Conservation (phyloP, 1,140 invertebrate genomes). For the Psix sp. region DNA sequence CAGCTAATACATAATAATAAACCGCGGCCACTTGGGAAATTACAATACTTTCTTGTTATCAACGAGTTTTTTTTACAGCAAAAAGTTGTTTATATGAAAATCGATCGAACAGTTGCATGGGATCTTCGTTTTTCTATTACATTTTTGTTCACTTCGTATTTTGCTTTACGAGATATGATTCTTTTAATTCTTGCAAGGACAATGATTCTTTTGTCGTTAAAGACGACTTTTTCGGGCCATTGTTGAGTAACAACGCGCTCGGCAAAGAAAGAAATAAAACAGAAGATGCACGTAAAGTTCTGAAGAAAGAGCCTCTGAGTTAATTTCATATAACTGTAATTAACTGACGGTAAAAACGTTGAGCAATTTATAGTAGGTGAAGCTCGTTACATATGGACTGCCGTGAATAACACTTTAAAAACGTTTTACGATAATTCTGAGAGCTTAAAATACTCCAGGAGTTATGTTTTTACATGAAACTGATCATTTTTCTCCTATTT, state of each 20-base stretch:
- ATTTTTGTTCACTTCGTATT: constrained; percentile 33
- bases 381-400: constrained; percentile 8
- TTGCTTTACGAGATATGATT: constrained; percentile 46
- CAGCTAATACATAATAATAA: too few species aligned
- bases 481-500: constrained; percentile 1
- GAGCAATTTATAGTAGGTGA: neutral
- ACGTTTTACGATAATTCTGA: constrained; percentile 24
- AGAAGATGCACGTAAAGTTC: too few species aligned
- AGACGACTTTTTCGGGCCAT: constrained; percentile 24
- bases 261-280: too few species aligned
- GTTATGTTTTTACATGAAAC: constrained; percentile 14
- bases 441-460: constrained; percentile 14
- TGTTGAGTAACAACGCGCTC: too few species aligned
- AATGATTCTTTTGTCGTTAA: constrained; percentile 46
- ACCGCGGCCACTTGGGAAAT: too few species aligned
- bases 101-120: neutral
- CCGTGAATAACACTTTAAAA: constrained; percentile 28
- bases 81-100: too few species aligned
- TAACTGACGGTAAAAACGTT: neutral
- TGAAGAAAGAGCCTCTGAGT: neutral
- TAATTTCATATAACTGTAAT: neutral
- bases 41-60: too few species aligned
- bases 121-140: constrained; percentile 33
- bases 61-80: too few species aligned
- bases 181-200: constrained; percentile 43